Conservation (phyloP, 2,888 invertebrate species). For the Drosophila meridionalis region DNA sequence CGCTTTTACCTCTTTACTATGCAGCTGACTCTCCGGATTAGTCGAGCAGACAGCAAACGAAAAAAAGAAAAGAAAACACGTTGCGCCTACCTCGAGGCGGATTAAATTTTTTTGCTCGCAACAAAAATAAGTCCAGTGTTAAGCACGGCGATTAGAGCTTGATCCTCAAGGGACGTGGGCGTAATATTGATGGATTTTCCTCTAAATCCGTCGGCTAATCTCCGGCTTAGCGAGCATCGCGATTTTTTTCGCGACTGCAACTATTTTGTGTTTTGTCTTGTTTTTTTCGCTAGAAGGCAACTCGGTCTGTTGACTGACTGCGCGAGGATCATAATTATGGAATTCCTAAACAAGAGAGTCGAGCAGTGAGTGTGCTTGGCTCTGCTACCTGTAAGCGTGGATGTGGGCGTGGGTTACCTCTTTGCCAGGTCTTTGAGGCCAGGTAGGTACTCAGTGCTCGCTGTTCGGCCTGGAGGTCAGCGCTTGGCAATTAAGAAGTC, state of each 20-base stretch:
- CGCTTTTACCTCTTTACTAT: conserved; percentile 67
- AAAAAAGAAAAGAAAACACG: conserved; percentile 30
- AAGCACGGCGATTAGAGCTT: conserved; percentile 76
- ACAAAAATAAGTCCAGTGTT: conserved; percentile 65
- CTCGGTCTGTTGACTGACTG: conserved; percentile 40
- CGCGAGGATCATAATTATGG: conserved; percentile 80
- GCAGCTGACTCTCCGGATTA: conserved; percentile 65
- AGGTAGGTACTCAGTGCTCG: conserved; percentile 18
- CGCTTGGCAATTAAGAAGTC: conserved; percentile 77
- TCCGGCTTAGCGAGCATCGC: conserved; percentile 67
- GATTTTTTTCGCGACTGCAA: conserved; percentile 67
- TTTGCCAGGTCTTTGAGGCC: conserved; percentile 43
- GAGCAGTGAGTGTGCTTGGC: conserved; percentile 18
- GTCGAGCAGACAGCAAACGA: conserved; percentile 8
- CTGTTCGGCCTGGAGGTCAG: conserved; percentile 46
- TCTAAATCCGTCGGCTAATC: conserved; percentile 76
- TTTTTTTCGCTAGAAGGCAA: conserved; percentile 68
- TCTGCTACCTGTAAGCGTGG: conserved; percentile 73
- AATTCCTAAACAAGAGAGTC: conserved; percentile 76
- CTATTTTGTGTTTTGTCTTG: conserved; percentile 42
- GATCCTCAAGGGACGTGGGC: conserved; percentile 73
- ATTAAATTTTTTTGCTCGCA: conserved; percentile 69
- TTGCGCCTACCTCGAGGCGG: conserved; percentile 63
- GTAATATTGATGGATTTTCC: conserved; percentile 82
- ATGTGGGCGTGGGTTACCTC: conserved; percentile 74